Evolutionary conservation across 2,797 vertebrate genomes (phyloP), one percentile per base, ranked within the genome.

Genomic region (Sebastes trivittatus): DNA sequence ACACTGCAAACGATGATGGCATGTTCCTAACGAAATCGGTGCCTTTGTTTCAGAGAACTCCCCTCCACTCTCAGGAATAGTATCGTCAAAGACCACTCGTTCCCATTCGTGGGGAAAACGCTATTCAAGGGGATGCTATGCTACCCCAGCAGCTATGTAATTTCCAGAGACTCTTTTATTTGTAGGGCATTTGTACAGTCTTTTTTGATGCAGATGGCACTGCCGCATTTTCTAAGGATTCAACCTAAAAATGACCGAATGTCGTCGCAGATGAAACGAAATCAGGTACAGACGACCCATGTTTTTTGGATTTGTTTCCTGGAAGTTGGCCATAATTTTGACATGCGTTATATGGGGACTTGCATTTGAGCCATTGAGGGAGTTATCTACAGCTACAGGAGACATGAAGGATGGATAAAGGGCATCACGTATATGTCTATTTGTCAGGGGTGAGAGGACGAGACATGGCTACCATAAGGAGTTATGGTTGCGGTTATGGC

Each of bases 1-100:
- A 94, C 93, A 92, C 93, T 94, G 89, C 92, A 95, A 94, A 95
- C 85, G 88, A 95, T 94, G 95, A 96, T 96, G 96, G 96, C 95
- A 96, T 96, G 92, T 95, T 96, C 96, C 96, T 96, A 94, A 90
- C 89, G 61, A 95, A 96, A 95, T 76, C 91, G 90, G 78, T 87
- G 92, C 91, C 95, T 96, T 95, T 95, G 95, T 96, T 95, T 95
- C 87, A 89, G 89, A 95, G 89, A 95, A 93, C 95, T 95, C 95
- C 95, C 95, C 95, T 96, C 95, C 94, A 94, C 93, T 96, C 95
- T 91, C 92, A 94, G 92, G 92, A 96, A 94, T 96, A 95, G 95
- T 95, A 95, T 96, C 95, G 95, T 91, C 96, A 96, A 95, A 91
- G 93, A 94, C 90, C 91, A 92, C 84, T 93, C 92, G 63, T 80